Evolutionary conservation across 2,888 invertebrate genomes (phyloP), one percentile per base, ranked within the genome.

Genomic region (Muscina levida): DNA sequence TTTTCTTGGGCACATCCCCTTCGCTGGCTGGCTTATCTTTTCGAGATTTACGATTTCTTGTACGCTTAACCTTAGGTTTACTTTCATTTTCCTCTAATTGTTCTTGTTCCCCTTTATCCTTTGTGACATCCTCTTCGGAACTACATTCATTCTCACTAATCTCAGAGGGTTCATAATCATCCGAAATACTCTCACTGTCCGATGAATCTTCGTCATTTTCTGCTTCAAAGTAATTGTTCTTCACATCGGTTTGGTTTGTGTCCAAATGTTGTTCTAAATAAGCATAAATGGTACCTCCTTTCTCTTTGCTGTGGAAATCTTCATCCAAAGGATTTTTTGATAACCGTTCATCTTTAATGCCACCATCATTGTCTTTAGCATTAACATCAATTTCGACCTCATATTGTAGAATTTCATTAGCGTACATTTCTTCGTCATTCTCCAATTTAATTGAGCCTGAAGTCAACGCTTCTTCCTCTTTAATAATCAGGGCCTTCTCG

Each of bases 301-400:
- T 5, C 13, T 62, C 62, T n/a, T 42, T 42, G 5, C 42, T 39
- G 31, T 31, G 31, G 4, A 5, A 8, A 1, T 39, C 1, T 39
- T 42, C 67, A 53, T 77, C 80, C 17, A 81, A 42, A 10, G 80
- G 77, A 44, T 81, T 81, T 62, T 67, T 72, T 13, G n/a, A 19
- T 17, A 51, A 10, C 13, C 59, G 3, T 3, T 59, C 46, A 19
- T 13, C 11, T 19, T 66, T 19, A 8, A 5, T 8, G 31, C 31
- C 31, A 5, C 8, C 31, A 3, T 37, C 1, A 24, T n/a, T 2
- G 8, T 66, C 15, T 26, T 48, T 24, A 6, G n/a, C 13, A 1
- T 71, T 66, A 11, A 4, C 11, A 24, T 56, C 73, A 67, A 81
- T n/a, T 48, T 68, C 72, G 0, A 74, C 17, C 53, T 77, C 71